Percentiles rank a stretch among this genome's conserved stretches.
Evolutionary conservation across 2,888 invertebrate species (phyloP).

Genomic region (Trachelus troglodyta): DNA sequence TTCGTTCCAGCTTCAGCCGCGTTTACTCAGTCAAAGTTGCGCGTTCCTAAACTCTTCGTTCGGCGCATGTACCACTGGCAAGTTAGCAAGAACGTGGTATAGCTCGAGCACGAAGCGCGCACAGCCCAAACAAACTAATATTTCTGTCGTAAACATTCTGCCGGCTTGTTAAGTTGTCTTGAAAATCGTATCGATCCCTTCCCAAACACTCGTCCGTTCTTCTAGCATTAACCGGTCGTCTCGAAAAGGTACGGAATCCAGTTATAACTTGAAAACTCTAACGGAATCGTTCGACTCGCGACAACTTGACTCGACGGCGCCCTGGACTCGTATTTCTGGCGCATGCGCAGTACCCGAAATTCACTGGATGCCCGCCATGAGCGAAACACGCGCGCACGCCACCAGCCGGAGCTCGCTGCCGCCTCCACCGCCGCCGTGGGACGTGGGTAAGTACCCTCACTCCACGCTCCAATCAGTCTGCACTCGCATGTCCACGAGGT

Average conservation of each 20-base stretch:
- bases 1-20: not conserved
- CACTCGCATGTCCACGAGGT: constrained; percentile 66
- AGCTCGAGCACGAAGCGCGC: not conserved
- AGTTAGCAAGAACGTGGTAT: not conserved
- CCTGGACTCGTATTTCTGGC: not conserved
- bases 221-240: not conserved
- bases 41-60: not conserved
- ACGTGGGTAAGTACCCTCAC: constrained; percentile 65
- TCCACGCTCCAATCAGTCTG: constrained; percentile 62
- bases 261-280: not conserved
- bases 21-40: not conserved
- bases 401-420: constrained; percentile 34
- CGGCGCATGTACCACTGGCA: not conserved
- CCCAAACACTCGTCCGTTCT: not conserved
- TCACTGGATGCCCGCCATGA: constrained; percentile 36
- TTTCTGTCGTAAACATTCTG: not conserved
- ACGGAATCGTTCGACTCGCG: not conserved
- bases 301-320: not conserved
- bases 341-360: constrained; percentile 20
- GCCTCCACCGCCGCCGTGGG: constrained; percentile 39
- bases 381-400: constrained; percentile 40
- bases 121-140: not conserved
- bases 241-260: not conserved
- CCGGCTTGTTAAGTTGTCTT: not conserved
- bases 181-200: not conserved